Evolutionary conservation across 2,888 invertebrate species (phyloP), one percentile per base, ranked within the genome.

Genomic region (Pyrrhosoma nymphula): DNA sequence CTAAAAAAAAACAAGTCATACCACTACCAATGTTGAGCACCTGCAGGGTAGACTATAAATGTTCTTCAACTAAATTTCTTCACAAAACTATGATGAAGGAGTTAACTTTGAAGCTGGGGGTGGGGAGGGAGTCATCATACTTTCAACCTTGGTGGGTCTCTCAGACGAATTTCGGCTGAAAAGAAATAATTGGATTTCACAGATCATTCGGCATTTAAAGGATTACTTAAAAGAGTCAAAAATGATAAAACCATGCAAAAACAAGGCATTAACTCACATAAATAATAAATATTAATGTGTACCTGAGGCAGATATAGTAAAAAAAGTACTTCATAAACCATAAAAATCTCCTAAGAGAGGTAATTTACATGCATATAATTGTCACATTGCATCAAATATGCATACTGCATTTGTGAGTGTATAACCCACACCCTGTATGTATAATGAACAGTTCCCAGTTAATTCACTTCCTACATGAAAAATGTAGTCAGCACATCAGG

Each of bases 101-200:
- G 69, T 69, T 69, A 69, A 75, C 47, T 69, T 93, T 93, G 63
- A n/a, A 26, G 93, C 39, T 93, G 93, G 69, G 47, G 26, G 63
- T 93, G 39, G 93, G 69, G 69, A 93, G n/a, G 69, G 39, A 93
- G 63, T 93, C 35, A 69, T 69, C 93, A 93, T 39, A 47, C 56
- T 75, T 47, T 93, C 93, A 75, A 75, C 75, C 35, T 93, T 93
- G 35, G 93, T 35, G 35, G 93, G 69, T 69, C 69, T 93, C 93
- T 93, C 93, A 12, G 93, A 69, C 47, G 69, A 93, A 60, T 69
- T 93, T 69, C 35, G 93, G n/a, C 93, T 93, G 93, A 75, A 93
- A 93, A 75, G 93, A 93, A 39, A 93, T 16, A 75, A 93, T 39
- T 69, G 39, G 16, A n/a, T 69, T 47, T n/a, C 69, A 18, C 30